Conservation (phyloP, 2,888 invertebrate species). For the Drymonia ruficornis region DNA sequence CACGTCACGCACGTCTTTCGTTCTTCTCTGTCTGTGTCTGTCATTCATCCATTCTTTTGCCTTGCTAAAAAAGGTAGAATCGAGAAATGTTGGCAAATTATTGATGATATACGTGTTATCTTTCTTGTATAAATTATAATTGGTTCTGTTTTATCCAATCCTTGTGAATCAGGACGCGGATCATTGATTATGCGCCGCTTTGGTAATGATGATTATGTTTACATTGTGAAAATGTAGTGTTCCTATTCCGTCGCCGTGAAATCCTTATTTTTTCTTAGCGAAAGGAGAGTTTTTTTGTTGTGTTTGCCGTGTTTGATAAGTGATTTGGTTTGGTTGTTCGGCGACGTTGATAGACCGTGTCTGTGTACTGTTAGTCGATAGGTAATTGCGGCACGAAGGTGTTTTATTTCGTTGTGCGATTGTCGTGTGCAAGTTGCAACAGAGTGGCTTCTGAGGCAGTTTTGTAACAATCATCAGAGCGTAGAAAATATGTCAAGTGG, state of each 20-base stretch:
- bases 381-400: slow-evolving; percentile 43
- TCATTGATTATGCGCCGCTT: slow-evolving; percentile 42
- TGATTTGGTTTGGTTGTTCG: slow-evolving; percentile 39
- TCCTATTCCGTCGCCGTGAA: slow-evolving; percentile 58
- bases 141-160: slow-evolving; percentile 38
- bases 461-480: slow-evolving; percentile 81
- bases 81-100: slow-evolving; percentile 81
- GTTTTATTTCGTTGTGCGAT: slow-evolving; percentile 43
- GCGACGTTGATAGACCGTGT: slow-evolving; percentile 61
- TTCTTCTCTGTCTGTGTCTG: slow-evolving; percentile 32
- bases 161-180: slow-evolving; percentile 39
- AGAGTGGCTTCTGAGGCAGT: slow-evolving; percentile 46
- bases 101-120: slow-evolving; percentile 72
- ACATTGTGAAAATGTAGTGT: slow-evolving; percentile 69
- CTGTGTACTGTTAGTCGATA: slow-evolving; percentile 62
- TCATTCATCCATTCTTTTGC: slow-evolving; percentile 69
- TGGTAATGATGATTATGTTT: slow-evolving; percentile 69
- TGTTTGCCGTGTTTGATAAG: slow-evolving; percentile 55
- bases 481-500: slow-evolving; percentile 80
- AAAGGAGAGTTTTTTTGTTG: slow-evolving; percentile 71
- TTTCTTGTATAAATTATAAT: slow-evolving; percentile 55
- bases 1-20: neutral
- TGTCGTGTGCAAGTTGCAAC: slow-evolving; percentile 34
- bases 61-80: slow-evolving; percentile 74
- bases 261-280: slow-evolving; percentile 59